A percentile compares a stretch with the other conserved stretches of the same genome.
These are phyloP conservation scores for Hirtodrosophila cameraria DNA, from an alignment of 2,888 invertebrate genomes.

Conservation along the genomic window DNA sequence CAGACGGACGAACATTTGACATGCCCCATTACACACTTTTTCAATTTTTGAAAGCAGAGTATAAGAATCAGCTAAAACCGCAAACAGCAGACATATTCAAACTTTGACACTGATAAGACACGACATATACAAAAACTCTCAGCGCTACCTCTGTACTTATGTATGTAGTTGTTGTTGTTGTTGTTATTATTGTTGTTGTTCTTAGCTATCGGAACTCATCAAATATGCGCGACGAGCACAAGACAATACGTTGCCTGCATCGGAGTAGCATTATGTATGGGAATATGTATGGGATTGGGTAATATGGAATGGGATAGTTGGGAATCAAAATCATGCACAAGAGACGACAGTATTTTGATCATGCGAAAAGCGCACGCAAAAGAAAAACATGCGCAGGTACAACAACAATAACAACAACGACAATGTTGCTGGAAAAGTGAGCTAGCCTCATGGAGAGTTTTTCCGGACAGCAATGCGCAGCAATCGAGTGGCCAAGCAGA, in stretches of 20 bases:
- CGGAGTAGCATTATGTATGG: constrained; percentile 22
- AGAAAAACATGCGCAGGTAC: constrained; percentile 74
- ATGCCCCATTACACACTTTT: too few relatives aligned
- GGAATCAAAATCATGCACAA: constrained; percentile 44
- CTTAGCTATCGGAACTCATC: constrained; percentile 72
- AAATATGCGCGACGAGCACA: constrained; percentile 67
- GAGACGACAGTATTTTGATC: constrained; percentile 66
- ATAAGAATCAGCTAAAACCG: constrained; percentile 11
- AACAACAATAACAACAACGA: constrained; percentile 34
- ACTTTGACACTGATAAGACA: constrained; percentile 63
- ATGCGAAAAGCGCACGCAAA: constrained; percentile 79
- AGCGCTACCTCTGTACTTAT: constrained; percentile 23
- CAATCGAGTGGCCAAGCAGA: constrained; percentile 20
- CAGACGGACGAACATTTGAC: too few relatives aligned
- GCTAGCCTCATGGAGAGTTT: constrained; percentile 49
- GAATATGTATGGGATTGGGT: constrained; percentile 20
- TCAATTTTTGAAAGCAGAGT: too few relatives aligned
- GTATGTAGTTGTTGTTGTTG: constrained; percentile 17
- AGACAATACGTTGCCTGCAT: constrained; percentile 54
- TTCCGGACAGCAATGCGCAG: constrained; percentile 41
- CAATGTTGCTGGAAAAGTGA: constrained; percentile 58
- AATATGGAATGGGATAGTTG: constrained; percentile 22
- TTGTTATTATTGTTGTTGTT: constrained; percentile 14
- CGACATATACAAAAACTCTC: constrained; percentile 37
- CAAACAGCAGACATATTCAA: constrained; percentile 36